Base-by-base conservation (phyloP, 2,888 invertebrate genomes). In the Agrotis segetum region DNA sequence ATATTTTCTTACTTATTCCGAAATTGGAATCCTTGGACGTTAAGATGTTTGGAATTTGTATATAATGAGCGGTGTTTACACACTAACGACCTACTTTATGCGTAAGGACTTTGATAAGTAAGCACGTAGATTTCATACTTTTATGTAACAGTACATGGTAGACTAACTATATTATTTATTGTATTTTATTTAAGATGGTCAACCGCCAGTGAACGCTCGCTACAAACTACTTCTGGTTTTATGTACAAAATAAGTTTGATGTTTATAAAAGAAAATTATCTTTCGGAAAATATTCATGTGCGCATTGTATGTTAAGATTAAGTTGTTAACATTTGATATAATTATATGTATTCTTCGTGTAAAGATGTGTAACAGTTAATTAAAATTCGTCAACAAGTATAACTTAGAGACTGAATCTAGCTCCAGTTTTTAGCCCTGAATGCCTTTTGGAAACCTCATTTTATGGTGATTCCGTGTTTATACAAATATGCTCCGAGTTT, bases 71-170 rank as follows among this genome's bases (percentile, higher is more conserved):
- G 74, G 79, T 81, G 70, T 83, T 83, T 85, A 83, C 77, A 79
- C 82, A 82, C 79, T 77, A 81, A 72, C 68, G 79, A 85, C 76
- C 79, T 86, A 87, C 55, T 76, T 71, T 70, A 84, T 68, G 84
- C 80, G 75, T 91, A 89, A 89, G 88, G 75, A 85, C 83, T 89
- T 87, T 83, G 77, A 86, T 91, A 89, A 67, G 71, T 82, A 82
- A 89, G 84, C 87, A 87, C 82, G 87, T 92, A 92, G 91, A 89
- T 91, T 91, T 92, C 88, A 85, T 91, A 92, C 88, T 74, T 88
- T 87, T 84, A 72, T 85, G 87, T 90, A 89, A 86, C 75, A 85
- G 88, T 89, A 89, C 87, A 87, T 84, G 80, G 60, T 88, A 87
- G 84, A 70, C 63, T 84, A 85, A 75, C 52, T 82, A 68, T 64